A percentile compares a stretch with the other conserved stretches of the same genome.
Conservation (phyloP, 2,797 vertebrate genomes). For the Chiloscyllium punctatum region DNA sequence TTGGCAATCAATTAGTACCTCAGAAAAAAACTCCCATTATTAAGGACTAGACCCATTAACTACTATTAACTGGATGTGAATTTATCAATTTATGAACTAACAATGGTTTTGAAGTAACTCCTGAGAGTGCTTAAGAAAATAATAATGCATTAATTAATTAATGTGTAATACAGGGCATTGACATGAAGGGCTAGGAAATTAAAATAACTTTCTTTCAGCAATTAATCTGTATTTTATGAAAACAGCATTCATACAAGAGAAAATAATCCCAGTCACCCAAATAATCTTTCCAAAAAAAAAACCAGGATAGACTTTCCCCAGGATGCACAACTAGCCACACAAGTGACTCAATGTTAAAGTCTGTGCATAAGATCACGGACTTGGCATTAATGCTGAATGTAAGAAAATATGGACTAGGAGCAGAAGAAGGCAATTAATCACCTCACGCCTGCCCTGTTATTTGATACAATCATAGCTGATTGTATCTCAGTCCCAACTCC, state of each 20-base stretch:
- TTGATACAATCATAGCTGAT: no score
- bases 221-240: not conserved
- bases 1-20: not conserved
- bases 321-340: not conserved
- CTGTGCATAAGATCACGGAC: not conserved
- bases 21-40: not conserved
- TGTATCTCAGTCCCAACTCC: no score
- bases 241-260: not conserved
- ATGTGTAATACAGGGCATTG: not conserved
- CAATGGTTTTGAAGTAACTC: conserved; percentile 15
- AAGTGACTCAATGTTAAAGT: not conserved
- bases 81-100: conserved; percentile 22
- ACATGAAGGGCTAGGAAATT: not conserved
- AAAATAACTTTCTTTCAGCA: conserved; percentile 4
- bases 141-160: not conserved
- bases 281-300: not conserved
- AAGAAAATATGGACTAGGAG: no score
- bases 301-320: not conserved
- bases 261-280: not conserved
- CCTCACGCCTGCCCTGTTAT: no score
- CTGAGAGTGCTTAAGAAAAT: conserved; percentile 10
- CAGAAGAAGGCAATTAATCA: no score
- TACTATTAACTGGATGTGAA: not conserved
- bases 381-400: not conserved
- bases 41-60: not conserved